Conservation (phyloP, 2,113 vertebrate genomes). For the Panthera tigris region DNA sequence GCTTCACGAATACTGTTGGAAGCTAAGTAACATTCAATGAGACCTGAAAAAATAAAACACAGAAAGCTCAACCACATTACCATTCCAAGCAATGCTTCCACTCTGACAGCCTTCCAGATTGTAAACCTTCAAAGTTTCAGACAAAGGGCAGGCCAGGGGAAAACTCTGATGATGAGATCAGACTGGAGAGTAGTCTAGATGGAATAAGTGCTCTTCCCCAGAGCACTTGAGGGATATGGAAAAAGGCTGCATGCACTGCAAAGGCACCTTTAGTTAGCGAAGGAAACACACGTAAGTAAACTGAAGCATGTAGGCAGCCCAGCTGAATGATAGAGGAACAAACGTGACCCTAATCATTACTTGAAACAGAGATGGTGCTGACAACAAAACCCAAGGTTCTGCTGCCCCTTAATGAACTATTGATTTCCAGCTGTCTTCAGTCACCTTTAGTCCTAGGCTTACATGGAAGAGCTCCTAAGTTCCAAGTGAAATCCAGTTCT, state of each 20-base stretch:
- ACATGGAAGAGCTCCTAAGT: neutral
- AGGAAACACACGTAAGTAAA: neutral
- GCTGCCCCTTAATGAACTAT: neutral
- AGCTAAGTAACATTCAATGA: conserved; percentile 97
- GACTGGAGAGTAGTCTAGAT: neutral
- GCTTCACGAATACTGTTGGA: conserved; percentile 98
- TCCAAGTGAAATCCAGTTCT: neutral
- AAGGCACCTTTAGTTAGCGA: neutral
- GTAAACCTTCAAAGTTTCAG: neutral
- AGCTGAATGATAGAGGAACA: neutral
- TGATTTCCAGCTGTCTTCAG: neutral
- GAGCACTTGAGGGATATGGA: neutral
- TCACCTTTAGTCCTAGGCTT: neutral
- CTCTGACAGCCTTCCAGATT: neutral
- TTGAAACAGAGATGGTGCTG: neutral
- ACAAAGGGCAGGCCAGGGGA: neutral
- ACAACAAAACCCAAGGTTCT: neutral
- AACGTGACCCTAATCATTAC: neutral
- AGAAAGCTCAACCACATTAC: neutral
- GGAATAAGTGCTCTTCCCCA: neutral
- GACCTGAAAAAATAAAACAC: conserved; percentile 84
- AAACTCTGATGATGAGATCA: neutral
- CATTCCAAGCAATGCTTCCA: neutral
- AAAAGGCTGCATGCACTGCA: neutral
- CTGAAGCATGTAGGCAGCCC: neutral